Percentiles rank a stretch among this genome's conserved stretches.
phyloP scores from a whole-genome alignment of 2,888 invertebrate genomes.

The Acanthosoma haemorrhoidale region DNA sequence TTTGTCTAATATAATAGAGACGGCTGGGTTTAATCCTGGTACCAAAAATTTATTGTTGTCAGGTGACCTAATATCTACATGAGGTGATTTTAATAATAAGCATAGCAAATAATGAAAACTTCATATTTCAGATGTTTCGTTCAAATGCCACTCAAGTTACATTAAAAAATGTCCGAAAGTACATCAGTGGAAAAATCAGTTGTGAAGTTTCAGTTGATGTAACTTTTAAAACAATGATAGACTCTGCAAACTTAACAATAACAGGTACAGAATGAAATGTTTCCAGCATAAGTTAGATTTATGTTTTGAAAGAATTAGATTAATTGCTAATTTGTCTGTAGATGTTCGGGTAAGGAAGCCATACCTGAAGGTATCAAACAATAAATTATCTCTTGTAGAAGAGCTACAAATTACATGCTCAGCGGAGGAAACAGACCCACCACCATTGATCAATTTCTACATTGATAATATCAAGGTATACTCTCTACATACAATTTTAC shows the following conservation, averaged over 20 bases:
- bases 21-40: no score
- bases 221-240: constrained; percentile 38
- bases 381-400: background rate
- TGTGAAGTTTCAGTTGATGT: constrained; percentile 40
- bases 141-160: constrained; percentile 39
- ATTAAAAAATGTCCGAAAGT: constrained; percentile 34
- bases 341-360: constrained; percentile 29
- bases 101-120: background rate
- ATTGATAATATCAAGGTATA: constrained; percentile 37
- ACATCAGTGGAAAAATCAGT: constrained; percentile 37
- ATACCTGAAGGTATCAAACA: constrained; percentile 24
- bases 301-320: background rate
- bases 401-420: constrained; percentile 36
- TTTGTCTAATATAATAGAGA: no score
- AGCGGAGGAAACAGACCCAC: constrained; percentile 36
- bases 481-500: no score
- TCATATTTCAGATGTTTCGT: constrained; percentile 33
- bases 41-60: no score
- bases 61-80: no score
- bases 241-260: constrained; percentile 36
- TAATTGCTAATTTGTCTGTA: background rate
- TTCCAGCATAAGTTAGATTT: background rate
- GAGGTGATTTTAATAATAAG: no score
- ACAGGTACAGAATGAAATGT: constrained; percentile 33
- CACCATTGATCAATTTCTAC: constrained; percentile 36